Base-by-base conservation (phyloP, 1,140 invertebrate species). In the Phthorimaea operculella region DNA sequence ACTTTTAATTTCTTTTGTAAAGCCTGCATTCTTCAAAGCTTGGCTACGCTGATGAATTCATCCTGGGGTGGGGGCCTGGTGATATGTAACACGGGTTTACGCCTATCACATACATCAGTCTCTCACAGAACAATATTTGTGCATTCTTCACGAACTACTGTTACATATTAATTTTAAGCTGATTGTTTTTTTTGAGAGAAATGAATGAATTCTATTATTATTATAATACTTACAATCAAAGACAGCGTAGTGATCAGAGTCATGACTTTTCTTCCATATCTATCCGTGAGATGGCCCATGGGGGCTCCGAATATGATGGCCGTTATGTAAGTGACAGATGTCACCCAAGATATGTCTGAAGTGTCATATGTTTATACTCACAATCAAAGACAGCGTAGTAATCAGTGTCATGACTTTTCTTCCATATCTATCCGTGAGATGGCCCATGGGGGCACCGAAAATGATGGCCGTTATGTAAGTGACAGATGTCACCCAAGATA, bases 401-500 rank as follows among this genome's bases (percentile, higher is more conserved):
- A 71, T 58, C 1, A 83, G 42, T 0, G 79, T 79, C 79, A 82
- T 82, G 10, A 71, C 51, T 44, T 81, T 81, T 34, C 80, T 71
- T 1, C 80, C 80, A 42, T 70, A 83, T 54, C 66, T 65, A 44
- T 83, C 80, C 4, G 76, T 80, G 0, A 81, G 72, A 16, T 74
- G 68, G 0, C 78, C 80, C 76, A 83, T 79, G 9, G 78, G 80
- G 0, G 78, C 78, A 9, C 78, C 80, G 47, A 72, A 67, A 44
- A 81, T 70, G 47, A 81, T 81, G 5, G 78, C 79, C 0, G 78
- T 75, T 53, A 83, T 81, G 47, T 83, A 83, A 0, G 78, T 81
- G 0, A 83, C 79, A 0, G 79, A 83, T 0, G 79, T 71, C 59
- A 70, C 69, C 79, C 79, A 83, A 33, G 77, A 81, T 55, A 83